Percentiles rank a stretch among this genome's conserved stretches.
Evolutionary conservation across 2,797 vertebrate genomes (phyloP).

Genomic region (Macropus fuliginosus): DNA sequence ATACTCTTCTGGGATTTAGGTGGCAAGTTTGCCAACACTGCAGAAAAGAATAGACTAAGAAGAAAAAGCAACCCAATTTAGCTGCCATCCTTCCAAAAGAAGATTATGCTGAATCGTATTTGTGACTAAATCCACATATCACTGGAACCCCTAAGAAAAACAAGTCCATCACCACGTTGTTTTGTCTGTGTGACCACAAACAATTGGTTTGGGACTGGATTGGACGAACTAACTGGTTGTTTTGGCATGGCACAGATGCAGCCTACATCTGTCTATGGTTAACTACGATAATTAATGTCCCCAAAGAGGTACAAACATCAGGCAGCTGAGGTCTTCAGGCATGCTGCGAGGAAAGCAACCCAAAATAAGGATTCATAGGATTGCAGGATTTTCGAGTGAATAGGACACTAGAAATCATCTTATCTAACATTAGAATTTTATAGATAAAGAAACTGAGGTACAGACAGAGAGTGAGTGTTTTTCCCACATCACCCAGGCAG

Average conservation of each 20-base stretch:
- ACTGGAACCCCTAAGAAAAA: slow-evolving; percentile 3
- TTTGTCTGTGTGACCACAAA: not conserved
- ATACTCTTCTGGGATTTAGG: not conserved
- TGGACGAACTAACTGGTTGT: not conserved
- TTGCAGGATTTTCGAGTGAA: not conserved
- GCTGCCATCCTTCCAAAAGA: not conserved
- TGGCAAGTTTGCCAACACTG: slow-evolving; percentile 10
- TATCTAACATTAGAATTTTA: not conserved
- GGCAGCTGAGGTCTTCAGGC: not conserved
- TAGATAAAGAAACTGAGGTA: not conserved
- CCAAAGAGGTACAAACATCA: not conserved
- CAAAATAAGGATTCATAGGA: not conserved
- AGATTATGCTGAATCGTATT: slow-evolving; percentile 9
- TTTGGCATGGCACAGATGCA: not conserved
- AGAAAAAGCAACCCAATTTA: not conserved
- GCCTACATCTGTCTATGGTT: slow-evolving; percentile 3
- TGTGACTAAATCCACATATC: not conserved
- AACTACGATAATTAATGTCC: not conserved
- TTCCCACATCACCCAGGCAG: not conserved
- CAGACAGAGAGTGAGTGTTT: not conserved
- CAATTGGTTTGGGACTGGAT: not conserved
- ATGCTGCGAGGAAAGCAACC: not conserved
- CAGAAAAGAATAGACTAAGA: not conserved
- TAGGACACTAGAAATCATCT: not conserved
- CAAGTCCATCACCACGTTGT: not conserved